Percentiles rank a stretch among this genome's conserved stretches.
phyloP scores from a whole-genome alignment of 2,888 invertebrate genomes.

The Diplazon laetatorius region DNA sequence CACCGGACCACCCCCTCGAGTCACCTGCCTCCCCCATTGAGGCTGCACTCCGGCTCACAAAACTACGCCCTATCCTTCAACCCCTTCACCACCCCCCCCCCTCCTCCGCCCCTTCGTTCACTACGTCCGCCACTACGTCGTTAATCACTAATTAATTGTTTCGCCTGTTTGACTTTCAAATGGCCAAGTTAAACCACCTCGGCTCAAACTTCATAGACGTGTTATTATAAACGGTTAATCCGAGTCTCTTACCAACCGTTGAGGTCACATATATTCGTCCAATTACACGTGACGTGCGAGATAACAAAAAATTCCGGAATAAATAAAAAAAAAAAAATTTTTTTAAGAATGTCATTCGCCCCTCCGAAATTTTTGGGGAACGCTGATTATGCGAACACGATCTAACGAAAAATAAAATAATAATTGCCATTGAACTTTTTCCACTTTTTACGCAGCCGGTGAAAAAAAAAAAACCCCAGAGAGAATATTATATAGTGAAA shows the following conservation, averaged over 20 bases:
- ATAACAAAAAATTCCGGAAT: background rate
- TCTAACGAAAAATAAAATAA: too few species aligned
- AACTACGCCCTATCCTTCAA: conserved; percentile 14
- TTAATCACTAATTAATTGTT: conserved; percentile 82
- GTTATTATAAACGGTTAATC: conserved; percentile 52
- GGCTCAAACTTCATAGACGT: conserved; percentile 15
- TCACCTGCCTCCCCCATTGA: conserved; percentile 50
- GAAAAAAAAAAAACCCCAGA: too few species aligned
- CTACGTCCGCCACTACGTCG: conserved; percentile 64
- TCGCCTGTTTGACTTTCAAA: conserved; percentile 81
- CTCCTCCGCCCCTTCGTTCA: background rate
- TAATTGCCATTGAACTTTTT: too few species aligned
- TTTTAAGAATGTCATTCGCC: too few species aligned
- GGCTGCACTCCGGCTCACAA: conserved; percentile 10
- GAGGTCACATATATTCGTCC: too few species aligned
- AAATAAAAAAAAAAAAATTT: too few species aligned
- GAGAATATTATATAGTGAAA: too few species aligned
- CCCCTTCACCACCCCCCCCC: conserved; percentile 28
- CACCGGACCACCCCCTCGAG: conserved; percentile 35
- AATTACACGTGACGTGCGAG: background rate
- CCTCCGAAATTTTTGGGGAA: too few species aligned
- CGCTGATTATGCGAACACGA: too few species aligned
- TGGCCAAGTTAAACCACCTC: conserved; percentile 78
- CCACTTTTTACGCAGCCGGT: too few species aligned
- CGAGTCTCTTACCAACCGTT: too few species aligned